These are phyloP conservation scores for Sebastolobus alascanus DNA, from an alignment of 2,797 vertebrate genomes.

Conservation along the genomic window DNA sequence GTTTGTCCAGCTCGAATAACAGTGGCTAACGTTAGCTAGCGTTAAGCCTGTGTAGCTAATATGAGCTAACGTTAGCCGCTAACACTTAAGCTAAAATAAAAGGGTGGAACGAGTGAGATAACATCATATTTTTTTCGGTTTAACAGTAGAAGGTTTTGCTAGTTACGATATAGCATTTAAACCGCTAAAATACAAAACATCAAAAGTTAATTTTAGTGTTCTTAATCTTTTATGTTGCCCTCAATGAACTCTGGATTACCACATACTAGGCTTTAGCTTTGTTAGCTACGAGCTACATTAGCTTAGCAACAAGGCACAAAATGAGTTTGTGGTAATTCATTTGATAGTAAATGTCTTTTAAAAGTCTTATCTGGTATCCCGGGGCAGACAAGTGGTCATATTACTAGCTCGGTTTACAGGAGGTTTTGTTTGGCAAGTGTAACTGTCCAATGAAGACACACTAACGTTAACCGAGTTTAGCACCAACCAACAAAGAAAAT, in stretches of 20 bases:
- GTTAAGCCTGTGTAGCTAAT: conserved; percentile 8
- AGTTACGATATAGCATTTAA: rapidly evolving
- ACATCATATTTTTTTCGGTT: background rate
- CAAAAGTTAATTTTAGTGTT: background rate
- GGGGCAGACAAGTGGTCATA: rapidly evolving
- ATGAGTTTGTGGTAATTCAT: conserved; percentile 32
- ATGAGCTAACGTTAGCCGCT: conserved; percentile 3
- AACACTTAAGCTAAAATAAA: conserved; percentile 26
- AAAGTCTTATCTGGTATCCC: background rate
- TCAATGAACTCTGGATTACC: conserved; percentile 54
- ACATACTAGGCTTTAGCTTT: conserved; percentile 55
- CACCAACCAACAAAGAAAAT: conserved; percentile 72
- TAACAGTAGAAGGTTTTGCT: rapidly evolving
- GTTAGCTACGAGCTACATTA: conserved; percentile 63
- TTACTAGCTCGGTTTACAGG: background rate
- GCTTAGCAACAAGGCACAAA: conserved; percentile 31
- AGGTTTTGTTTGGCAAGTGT: background rate
- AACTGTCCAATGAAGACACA: background rate
- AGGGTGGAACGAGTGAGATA: conserved; percentile 22
- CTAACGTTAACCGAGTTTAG: conserved; percentile 19
- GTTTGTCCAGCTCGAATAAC: conserved; percentile 38
- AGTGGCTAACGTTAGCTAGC: conserved; percentile 19
- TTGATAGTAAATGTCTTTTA: background rate
- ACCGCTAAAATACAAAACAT: too few species aligned
- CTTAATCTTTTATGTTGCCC: conserved; percentile 18